Conservation (phyloP, 1,140 invertebrate genomes). For the Epicauta chinensis region DNA sequence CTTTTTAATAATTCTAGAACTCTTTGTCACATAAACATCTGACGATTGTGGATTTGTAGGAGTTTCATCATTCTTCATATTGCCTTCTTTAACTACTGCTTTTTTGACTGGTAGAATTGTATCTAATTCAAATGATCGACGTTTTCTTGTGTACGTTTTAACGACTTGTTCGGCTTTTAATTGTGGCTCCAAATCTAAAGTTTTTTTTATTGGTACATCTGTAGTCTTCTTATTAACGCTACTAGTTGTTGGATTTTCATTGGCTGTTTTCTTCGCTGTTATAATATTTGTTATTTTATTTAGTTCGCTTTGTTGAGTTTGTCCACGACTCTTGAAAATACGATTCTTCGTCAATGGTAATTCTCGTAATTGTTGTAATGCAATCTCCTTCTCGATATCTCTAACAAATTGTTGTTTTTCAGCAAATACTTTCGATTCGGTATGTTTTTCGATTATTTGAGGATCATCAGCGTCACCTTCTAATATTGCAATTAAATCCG, state of each 20-base stretch:
- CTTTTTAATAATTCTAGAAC: constrained; percentile 56
- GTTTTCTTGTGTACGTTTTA: constrained; percentile 40
- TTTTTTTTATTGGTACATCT: neutral
- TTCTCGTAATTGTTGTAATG: constrained; percentile 37
- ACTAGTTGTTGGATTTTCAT: neutral
- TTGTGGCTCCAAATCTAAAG: constrained; percentile 23
- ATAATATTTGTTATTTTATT: neutral
- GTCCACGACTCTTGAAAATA: constrained; percentile 8
- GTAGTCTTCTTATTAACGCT: neutral
- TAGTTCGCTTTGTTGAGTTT: neutral
- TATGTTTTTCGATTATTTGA: neutral
- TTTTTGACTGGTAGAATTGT: constrained; percentile 19
- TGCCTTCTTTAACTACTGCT: constrained; percentile 1
- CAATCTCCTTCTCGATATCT: constrained; percentile 29
- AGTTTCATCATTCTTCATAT: constrained; percentile 9
- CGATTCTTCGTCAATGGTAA: constrained; percentile 23
- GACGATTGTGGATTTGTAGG: constrained; percentile 11
- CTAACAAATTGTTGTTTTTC: constrained; percentile 16
- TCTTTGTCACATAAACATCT: constrained; percentile 40
- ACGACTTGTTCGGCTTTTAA: constrained; percentile 22
- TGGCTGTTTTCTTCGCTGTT: neutral
- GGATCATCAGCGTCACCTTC: constrained; percentile 33
- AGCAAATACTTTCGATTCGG: neutral
- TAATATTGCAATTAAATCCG: constrained; percentile 40
- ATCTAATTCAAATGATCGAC: constrained; percentile 30